Percentiles rank a stretch among this genome's conserved stretches.
These are phyloP conservation scores for Oncopeltus fasciatus DNA, from an alignment of 1,140 invertebrate genomes.

Conservation along the genomic window DNA sequence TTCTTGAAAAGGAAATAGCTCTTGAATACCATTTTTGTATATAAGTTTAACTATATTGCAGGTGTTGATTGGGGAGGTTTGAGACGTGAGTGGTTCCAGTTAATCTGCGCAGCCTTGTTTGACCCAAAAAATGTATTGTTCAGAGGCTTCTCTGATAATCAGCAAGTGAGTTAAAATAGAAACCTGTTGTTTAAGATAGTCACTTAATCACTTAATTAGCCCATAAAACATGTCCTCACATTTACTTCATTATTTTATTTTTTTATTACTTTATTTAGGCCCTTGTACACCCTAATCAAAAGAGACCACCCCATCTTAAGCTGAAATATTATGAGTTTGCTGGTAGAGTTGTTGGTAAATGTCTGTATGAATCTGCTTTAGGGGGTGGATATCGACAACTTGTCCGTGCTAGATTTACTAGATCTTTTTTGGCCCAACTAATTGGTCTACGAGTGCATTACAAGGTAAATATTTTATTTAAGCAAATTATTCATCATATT, in stretches of 20 bases:
- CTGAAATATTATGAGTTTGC: constrained; percentile 86
- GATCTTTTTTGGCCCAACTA: constrained; percentile 87
- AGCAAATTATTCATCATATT: background rate
- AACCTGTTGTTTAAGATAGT: too few species aligned
- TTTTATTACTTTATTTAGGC: constrained; percentile 31
- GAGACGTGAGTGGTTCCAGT: constrained; percentile 83
- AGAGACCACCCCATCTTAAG: constrained; percentile 56
- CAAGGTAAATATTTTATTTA: constrained; percentile 39
- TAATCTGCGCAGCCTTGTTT: constrained; percentile 74
- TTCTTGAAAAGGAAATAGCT: too few species aligned
- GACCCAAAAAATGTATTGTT: constrained; percentile 71
- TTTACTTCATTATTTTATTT: too few species aligned
- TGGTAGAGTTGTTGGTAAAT: constrained; percentile 85
- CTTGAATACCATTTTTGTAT: background rate
- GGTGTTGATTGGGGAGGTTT: constrained; percentile 88
- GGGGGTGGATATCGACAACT: constrained; percentile 76
- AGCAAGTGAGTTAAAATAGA: constrained; percentile 39
- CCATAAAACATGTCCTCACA: too few species aligned
- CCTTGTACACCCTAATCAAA: constrained; percentile 76
- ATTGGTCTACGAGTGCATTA: constrained; percentile 86
- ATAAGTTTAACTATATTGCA: constrained; percentile 26
- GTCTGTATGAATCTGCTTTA: constrained; percentile 78
- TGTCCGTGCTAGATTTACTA: constrained; percentile 75
- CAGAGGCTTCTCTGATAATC: constrained; percentile 68
- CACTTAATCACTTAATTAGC: too few species aligned